These are phyloP conservation scores for Epinephelus coioides DNA, from an alignment of 2,797 vertebrate genomes.

Conservation along the genomic window DNA sequence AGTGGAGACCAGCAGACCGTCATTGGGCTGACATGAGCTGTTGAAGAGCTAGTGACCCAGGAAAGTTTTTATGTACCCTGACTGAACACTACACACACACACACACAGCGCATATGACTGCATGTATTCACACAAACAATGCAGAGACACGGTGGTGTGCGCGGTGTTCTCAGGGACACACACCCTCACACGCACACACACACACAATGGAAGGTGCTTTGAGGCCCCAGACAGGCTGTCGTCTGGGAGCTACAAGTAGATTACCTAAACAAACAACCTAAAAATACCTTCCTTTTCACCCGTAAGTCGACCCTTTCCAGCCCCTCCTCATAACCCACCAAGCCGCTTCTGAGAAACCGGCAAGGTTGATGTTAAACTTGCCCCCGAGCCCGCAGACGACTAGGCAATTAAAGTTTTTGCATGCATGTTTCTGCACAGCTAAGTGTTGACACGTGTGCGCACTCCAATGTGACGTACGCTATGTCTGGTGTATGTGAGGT, in stretches of 20 bases:
- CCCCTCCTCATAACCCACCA: conserved; percentile 28
- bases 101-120: conserved; percentile 7
- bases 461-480: conserved; percentile 6
- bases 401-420: conserved; percentile 49
- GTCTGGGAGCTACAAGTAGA: conserved; percentile 76
- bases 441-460: conserved; percentile 54
- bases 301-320: conserved; percentile 42
- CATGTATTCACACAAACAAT: conserved; percentile 39
- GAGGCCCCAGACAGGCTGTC: conserved; percentile 85
- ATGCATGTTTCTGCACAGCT: conserved; percentile 30
- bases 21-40: conserved; percentile 69
- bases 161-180: conserved; percentile 42
- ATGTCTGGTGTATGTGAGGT: background rate
- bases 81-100: conserved; percentile 1
- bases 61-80: conserved; percentile 58
- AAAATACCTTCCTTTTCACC: conserved; percentile 80
- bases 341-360: conserved; percentile 45
- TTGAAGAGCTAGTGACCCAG: conserved; percentile 73
- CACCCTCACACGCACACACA: conserved; percentile 53
- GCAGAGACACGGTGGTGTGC: conserved; percentile 28
- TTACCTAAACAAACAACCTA: conserved; percentile 86
- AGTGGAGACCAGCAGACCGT: conserved; percentile 59
- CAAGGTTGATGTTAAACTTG: conserved; percentile 57
- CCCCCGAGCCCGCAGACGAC: conserved; percentile 44
- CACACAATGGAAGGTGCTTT: conserved; percentile 84